Evolutionary conservation across 2,888 invertebrate species (phyloP).

Genomic region (Atethmia centrago): DNA sequence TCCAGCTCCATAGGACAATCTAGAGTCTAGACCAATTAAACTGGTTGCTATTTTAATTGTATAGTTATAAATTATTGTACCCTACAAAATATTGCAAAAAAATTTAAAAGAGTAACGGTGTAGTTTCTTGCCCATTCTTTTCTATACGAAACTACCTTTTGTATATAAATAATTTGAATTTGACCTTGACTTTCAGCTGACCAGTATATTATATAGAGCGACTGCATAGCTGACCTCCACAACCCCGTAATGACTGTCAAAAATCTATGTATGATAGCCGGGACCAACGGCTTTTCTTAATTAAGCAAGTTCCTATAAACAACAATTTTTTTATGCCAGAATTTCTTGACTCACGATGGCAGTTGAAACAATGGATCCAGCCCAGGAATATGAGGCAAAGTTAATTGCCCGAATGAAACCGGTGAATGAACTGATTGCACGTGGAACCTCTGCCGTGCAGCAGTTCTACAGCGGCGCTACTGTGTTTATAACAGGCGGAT

Average conservation of each 20-base stretch:
- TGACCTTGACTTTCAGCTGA: too few species aligned
- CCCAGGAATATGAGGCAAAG: conserved; percentile 4
- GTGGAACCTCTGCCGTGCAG: conserved; percentile 76
- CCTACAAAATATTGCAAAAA: too few species aligned
- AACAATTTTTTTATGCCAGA: background rate
- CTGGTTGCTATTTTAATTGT: too few species aligned
- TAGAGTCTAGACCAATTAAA: too few species aligned
- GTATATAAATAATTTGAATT: too few species aligned
- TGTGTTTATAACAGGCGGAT: conserved; percentile 95
- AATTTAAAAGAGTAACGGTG: too few species aligned
- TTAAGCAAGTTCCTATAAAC: background rate
- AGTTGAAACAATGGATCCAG: conserved; percentile 39
- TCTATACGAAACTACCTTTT: too few species aligned
- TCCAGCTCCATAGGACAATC: too few species aligned
- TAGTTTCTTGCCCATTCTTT: too few species aligned
- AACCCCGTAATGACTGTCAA: background rate
- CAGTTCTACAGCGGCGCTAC: conserved; percentile 89
- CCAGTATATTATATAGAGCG: too few species aligned
- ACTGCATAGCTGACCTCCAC: too few species aligned
- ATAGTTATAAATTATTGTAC: too few species aligned
- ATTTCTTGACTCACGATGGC: background rate
- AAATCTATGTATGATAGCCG: background rate
- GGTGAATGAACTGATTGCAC: conserved; percentile 35
- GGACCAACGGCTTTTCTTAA: background rate
- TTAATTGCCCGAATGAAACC: conserved; percentile 24